Base-by-base conservation (phyloP, 2,888 invertebrate species). In the Melitaea athalia region DNA sequence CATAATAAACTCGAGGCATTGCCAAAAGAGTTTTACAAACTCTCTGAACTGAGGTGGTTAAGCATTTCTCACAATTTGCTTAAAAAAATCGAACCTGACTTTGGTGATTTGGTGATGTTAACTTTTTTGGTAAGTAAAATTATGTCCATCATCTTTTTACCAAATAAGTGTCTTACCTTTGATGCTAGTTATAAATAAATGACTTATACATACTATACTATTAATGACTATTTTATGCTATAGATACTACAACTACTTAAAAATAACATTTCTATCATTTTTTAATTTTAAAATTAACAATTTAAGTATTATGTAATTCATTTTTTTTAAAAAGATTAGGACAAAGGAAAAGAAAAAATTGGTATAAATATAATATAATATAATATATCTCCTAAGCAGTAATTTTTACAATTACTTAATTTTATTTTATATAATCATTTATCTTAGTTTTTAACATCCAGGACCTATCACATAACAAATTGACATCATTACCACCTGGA, bases 71-170 rank as follows among this genome's bases (percentile, higher is more conserved):
- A 96, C 85, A 98, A 98, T 91, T 85, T 93, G 72, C 89, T 98
- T 64, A 88, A 90, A 45, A 91, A 92, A 75, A 88, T 98, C 59
- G 94, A 95, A 78, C 94, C 96, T 38, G 95, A 95, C 72, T 93
- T 98, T 78, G 96, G 96, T 65, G 96, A 97, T 86, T 90, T 98
- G 72, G 94, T 96, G 66, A 96, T 96, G 95, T 90, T 98, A 60
- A 89, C 83, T 62, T 91, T 86, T 82, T 81, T 92, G 87, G 92
- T 91, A 83, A 84, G 85, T 50, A 12, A 15, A 61, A 15, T 17
- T 62, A 11, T 59, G 8, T n/a, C 3, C n/a, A 6, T n/a, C n/a
- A 49, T 49, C 5, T 49, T n/a, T 11, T 49, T 49, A 14, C 14
- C n/a, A n/a, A 49, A 49, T n/a, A n/a, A n/a, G n/a, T 49, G 14